These are phyloP conservation scores for Pangasianodon hypophthalmus DNA, from an alignment of 2,113 vertebrate genomes.

Conservation along the genomic window DNA sequence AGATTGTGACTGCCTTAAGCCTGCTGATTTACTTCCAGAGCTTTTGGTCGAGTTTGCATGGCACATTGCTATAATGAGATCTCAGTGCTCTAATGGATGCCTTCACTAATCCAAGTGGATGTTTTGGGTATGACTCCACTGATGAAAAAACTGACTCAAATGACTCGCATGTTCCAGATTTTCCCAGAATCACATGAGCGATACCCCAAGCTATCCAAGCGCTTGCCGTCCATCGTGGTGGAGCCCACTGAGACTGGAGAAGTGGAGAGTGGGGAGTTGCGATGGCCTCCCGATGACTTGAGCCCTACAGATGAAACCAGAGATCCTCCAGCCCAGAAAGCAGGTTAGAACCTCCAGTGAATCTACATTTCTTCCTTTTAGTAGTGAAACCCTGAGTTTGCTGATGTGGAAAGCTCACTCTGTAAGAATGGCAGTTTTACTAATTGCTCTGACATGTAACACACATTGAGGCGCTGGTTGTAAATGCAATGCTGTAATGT, in stretches of 20 bases:
- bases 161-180: slow-evolving; percentile 60
- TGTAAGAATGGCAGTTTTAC: neutral
- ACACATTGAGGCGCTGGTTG: neutral
- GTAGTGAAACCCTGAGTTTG: neutral
- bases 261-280: slow-evolving; percentile 83
- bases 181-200: slow-evolving; percentile 79
- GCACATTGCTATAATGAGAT: slow-evolving; percentile 18
- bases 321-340: slow-evolving; percentile 43
- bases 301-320: slow-evolving; percentile 69
- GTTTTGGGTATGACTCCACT: neutral
- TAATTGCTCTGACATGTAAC: slow-evolving; percentile 7
- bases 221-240: slow-evolving; percentile 81
- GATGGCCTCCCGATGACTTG: slow-evolving; percentile 82
- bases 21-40: slow-evolving; percentile 20
- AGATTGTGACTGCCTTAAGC: neutral
- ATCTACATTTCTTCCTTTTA: neutral
- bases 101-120: neutral
- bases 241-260: slow-evolving; percentile 79
- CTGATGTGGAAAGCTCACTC: neutral
- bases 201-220: slow-evolving; percentile 80
- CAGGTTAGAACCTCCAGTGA: slow-evolving; percentile 26
- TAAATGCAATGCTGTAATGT: neutral
- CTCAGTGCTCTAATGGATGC: neutral
- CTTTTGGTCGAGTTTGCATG: neutral
- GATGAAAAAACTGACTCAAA: slow-evolving; percentile 1